These are phyloP conservation scores for Napeogenes sylphis DNA, from an alignment of 2,888 invertebrate species.

Conservation along the genomic window DNA sequence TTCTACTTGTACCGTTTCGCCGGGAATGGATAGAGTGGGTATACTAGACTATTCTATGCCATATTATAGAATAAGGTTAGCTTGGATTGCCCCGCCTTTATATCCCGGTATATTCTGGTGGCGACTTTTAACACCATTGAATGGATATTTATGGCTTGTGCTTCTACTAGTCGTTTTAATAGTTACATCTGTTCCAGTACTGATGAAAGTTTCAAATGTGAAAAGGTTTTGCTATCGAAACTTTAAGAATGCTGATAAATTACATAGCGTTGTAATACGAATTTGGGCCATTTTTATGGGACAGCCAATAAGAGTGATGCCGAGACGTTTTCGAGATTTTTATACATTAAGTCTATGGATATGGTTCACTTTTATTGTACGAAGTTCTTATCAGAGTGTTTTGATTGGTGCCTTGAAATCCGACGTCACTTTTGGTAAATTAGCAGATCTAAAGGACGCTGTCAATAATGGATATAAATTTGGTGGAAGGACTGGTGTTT, in stretches of 20 bases:
- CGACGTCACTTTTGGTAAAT: no score
- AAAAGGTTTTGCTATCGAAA: constrained; percentile 46
- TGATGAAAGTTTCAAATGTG: constrained; percentile 43
- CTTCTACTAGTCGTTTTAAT: constrained; percentile 47
- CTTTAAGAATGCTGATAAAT: constrained; percentile 47
- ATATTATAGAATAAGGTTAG: no score
- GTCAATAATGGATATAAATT: no score
- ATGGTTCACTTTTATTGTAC: constrained; percentile 64
- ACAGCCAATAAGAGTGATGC: constrained; percentile 52
- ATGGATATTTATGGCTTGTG: constrained; percentile 56
- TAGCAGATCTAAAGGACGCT: no score
- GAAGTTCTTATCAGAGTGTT: no score
- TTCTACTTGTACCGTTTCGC: no score
- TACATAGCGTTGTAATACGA: constrained; percentile 48
- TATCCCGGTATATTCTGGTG: no score
- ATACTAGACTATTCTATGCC: no score
- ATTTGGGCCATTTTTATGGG: constrained; percentile 60
- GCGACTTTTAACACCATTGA: constrained; percentile 54
- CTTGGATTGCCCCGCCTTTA: no score
- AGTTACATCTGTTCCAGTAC: constrained; percentile 49
- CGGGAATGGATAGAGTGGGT: no score
- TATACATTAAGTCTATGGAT: constrained; percentile 58
- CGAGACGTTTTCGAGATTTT: constrained; percentile 57
- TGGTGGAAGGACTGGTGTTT: no score
- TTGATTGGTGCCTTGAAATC: no score